Evolutionary conservation across 2,888 invertebrate genomes (phyloP).

Genomic region (Sminthurinus aureus): DNA sequence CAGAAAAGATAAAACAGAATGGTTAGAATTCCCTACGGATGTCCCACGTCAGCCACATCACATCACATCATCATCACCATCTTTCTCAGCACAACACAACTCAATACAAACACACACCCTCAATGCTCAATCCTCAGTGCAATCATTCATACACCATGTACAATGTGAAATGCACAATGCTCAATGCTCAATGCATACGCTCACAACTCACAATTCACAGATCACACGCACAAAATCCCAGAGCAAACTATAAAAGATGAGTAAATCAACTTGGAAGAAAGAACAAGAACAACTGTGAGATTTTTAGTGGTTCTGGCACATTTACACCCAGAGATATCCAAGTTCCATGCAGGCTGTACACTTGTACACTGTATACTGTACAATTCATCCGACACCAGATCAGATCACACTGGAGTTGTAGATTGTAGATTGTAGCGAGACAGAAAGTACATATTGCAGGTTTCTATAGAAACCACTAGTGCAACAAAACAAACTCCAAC

Average conservation of each 20-base stretch:
- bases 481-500: too few relatives aligned
- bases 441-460: background rate
- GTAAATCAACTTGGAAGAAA: slow-evolving; percentile 5
- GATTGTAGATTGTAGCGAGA: background rate
- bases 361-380: background rate
- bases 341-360: background rate
- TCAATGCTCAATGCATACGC: too few relatives aligned
- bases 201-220: background rate
- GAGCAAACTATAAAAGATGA: slow-evolving; percentile 17
- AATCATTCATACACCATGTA: too few relatives aligned
- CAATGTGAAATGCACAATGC: background rate
- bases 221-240: background rate
- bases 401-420: background rate
- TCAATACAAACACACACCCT: too few relatives aligned
- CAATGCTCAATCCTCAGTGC: too few relatives aligned
- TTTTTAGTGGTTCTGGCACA: slow-evolving; percentile 4
- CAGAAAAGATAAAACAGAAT: slow-evolving; percentile 12
- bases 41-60: slow-evolving; percentile 2
- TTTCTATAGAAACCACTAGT: background rate
- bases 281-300: background rate
- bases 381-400: too few relatives aligned
- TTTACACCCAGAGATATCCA: background rate
- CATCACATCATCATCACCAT: background rate
- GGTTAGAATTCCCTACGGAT: background rate
- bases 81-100: too few relatives aligned